Conservation (phyloP, 2,797 vertebrate species). For the Sebastes kiyomatsui region DNA sequence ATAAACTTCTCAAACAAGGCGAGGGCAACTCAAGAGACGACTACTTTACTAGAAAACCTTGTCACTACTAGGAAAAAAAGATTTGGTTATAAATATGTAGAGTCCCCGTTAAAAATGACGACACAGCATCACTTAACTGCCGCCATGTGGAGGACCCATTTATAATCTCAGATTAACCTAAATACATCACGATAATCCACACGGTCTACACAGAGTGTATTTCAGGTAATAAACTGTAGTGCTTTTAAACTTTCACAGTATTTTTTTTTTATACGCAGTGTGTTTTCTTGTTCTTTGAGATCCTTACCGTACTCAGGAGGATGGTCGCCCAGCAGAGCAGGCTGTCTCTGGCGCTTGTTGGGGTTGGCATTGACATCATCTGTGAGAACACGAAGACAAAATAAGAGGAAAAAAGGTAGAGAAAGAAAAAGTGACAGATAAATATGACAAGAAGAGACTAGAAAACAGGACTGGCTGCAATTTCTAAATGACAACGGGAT, state of each 20-base stretch:
- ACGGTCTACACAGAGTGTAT: not conserved
- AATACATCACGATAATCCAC: not conserved
- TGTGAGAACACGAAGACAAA: slow-evolving; percentile 32
- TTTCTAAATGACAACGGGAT: not conserved
- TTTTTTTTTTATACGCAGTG: not conserved
- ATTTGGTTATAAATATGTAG: not conserved
- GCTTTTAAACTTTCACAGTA: not conserved
- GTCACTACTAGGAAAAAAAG: not conserved
- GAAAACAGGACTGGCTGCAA: not conserved
- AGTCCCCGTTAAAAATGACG: not conserved
- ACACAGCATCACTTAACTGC: slow-evolving; percentile 19
- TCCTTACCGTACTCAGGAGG: slow-evolving; percentile 93
- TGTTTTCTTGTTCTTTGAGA: not conserved
- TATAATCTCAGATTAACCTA: not conserved
- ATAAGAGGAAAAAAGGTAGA: slow-evolving; percentile 2
- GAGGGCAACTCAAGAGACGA: not conserved
- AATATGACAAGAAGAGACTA: not conserved
- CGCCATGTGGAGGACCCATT: not conserved
- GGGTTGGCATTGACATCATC: slow-evolving; percentile 86
- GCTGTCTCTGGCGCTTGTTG: slow-evolving; percentile 95
- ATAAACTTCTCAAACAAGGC: no score
- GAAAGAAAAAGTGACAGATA: not conserved
- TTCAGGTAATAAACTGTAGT: not conserved
- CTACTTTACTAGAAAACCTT: not conserved
- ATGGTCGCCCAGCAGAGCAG: slow-evolving; percentile 93